Base-by-base conservation (phyloP, 2,113 vertebrate genomes). In the Rutilus rutilus region DNA sequence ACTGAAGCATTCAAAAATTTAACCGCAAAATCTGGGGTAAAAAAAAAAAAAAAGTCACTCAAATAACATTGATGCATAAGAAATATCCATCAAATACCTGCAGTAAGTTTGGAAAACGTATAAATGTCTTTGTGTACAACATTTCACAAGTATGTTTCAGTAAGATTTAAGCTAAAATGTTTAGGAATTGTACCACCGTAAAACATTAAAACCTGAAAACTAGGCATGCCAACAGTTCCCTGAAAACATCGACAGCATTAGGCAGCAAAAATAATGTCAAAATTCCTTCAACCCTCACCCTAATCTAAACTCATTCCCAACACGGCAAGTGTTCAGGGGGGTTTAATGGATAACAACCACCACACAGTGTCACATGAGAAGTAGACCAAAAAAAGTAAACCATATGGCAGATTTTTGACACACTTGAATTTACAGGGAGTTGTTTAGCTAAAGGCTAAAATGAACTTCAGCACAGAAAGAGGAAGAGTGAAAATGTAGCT, bases 241-340 rank as follows among this genome's bases (percentile, higher is more conserved):
- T 15, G 21, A 36, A 78, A 78, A 60, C n/a, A 75, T 47, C 71
- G 8, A 39, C 36, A 33, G 19, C 36, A 39, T 71, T 71, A 42
- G 67, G 39, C 71, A 50, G 42, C 73, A 75, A 75, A 75, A 75
- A 75, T 75, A 50, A 47, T 47, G 14, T 5, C 14, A 47, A 79
- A 60, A 36, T 7, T 21, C 27, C 30, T 10, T 69, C 45, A 52
- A 33, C 36, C 64, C 47, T 15, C n/a, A 19, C 36, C n/a, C 36
- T 88, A 47, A 90, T 87, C 86, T 90, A 88, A 87, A 87, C 88
- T 87, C 87, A 87, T 90, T 82, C 90, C 86, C 88, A 88, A 88
- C 87, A 76, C 0, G 17, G 75, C 15, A 52, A 79, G 85, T 86
- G 86, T 90, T 88, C 86, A 80, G 67, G 25, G 25, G 62, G 19